These are phyloP conservation scores for Pristionchus entomophagus DNA, from an alignment of 2,888 invertebrate genomes.

Conservation along the genomic window DNA sequence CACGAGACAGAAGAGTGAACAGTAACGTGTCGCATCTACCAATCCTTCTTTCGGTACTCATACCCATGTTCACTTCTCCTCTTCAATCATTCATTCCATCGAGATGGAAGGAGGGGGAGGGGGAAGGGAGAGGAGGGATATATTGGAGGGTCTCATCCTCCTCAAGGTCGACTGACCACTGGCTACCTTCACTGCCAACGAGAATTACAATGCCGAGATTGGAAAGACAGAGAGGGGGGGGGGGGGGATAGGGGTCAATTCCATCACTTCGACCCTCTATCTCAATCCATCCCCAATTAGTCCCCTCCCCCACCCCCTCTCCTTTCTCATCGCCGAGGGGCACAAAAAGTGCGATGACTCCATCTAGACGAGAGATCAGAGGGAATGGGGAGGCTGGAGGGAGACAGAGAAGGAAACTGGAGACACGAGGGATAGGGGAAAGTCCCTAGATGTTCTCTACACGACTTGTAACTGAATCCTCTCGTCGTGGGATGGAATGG, in stretches of 20 bases:
- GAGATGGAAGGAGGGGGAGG: neutral
- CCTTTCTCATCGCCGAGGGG: neutral
- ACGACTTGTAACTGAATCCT: constrained; percentile 27
- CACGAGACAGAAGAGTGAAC: too few species aligned
- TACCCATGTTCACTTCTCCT: neutral
- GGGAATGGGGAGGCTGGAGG: neutral
- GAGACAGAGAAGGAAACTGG: neutral
- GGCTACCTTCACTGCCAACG: constrained; percentile 3
- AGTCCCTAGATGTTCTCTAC: neutral
- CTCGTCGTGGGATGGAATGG: neutral
- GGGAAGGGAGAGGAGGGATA: neutral
- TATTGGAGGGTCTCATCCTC: neutral
- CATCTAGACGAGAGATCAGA: neutral
- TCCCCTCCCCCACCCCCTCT: neutral
- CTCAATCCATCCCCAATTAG: neutral
- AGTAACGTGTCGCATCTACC: neutral
- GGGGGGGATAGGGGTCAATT: neutral
- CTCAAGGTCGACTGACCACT: constrained; percentile 25
- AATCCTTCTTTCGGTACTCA: neutral
- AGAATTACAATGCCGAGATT: constrained; percentile 32
- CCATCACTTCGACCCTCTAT: neutral
- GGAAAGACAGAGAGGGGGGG: neutral
- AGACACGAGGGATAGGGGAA: too few species aligned
- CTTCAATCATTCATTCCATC: constrained; percentile 17
- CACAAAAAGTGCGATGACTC: neutral